Base-by-base conservation (phyloP, 2,888 invertebrate species). In the Lepidocyrtoides sp. region DNA sequence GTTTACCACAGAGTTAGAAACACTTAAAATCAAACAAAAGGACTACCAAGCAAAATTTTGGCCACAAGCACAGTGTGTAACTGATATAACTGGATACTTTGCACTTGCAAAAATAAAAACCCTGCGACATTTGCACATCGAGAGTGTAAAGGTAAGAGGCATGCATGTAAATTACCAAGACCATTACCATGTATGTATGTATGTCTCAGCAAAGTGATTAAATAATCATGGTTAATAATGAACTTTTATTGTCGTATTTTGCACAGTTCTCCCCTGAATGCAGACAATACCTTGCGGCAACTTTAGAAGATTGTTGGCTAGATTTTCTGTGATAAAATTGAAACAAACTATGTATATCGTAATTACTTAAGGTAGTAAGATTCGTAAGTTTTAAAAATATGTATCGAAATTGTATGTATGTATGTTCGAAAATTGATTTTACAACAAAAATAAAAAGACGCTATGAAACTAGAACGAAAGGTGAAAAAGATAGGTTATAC, bases 231-330 rank as follows among this genome's bases (percentile, higher is more conserved):
- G 2, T 48, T 12, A 60, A 14, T 32, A 63, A 26, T 14, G 1
- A 60, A 23, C 23, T 81, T 86, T 36, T 14, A 79, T 10, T 84
- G 48, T 48, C 32, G 48, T 17, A 26, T 51, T 63, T 60, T 85
- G 20, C 29, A 5, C 69, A 93, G 93, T 92, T 93, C 32, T 86
- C 92, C 51, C 87, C 89, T 77, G 93, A 93, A 48, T 92, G 93
- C 83, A 82, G 82, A 60, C 89, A 87, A 84, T 84, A 84, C 83
- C 79, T 93, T 3, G 54, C 83, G 10, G 36, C 82, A 41, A 85
- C 92, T 7, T 75, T 93, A 72, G 92, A 92, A 87, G 91, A 93
- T 93, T 93, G 93, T 51, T 93, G 93, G 93, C 23, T 93, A 83
- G 93, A 93, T 63, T 79, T 93, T 87, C 89, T 92, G 91, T 91